A percentile compares a stretch with the other conserved stretches of the same genome.
phyloP scores from a whole-genome alignment of 2,888 invertebrate species.

The Tipula helvola region DNA sequence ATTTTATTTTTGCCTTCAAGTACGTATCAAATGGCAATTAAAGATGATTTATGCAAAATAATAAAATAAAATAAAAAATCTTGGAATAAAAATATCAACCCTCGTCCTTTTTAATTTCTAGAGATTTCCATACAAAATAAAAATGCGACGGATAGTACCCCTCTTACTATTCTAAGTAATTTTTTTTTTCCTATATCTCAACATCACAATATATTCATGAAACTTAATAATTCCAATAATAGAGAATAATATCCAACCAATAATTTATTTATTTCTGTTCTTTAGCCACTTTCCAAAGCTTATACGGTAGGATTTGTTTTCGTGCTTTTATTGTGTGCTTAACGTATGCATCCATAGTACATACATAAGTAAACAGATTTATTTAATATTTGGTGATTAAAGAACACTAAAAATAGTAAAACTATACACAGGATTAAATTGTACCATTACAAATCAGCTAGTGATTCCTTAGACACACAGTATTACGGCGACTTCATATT shows the following conservation, averaged over 20 bases:
- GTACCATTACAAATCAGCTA: not conserved
- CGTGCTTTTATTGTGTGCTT: not conserved
- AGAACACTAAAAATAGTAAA: too few relatives aligned
- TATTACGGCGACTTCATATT: not conserved
- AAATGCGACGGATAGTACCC: not conserved
- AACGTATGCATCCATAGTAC: not conserved
- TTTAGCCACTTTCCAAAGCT: not conserved
- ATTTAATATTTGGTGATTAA: too few relatives aligned
- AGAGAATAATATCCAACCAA: not conserved
- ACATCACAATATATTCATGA: not conserved
- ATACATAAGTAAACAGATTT: too few relatives aligned
- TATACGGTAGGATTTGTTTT: not conserved
- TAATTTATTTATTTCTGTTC: not conserved
- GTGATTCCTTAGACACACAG: not conserved
- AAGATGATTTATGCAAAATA: not conserved
- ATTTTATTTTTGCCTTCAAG: not conserved
- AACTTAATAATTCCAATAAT: not conserved
- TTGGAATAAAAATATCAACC: not conserved
- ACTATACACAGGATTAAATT: not conserved
- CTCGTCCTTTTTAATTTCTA: not conserved
- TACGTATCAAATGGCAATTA: slow-evolving; percentile 4
- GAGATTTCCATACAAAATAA: not conserved
- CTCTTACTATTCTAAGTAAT: not conserved
- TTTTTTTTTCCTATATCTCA: not conserved
- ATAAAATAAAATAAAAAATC: not conserved